phyloP scores from a whole-genome alignment of 2,797 vertebrate genomes.

The Gymnopithys bicolor region DNA sequence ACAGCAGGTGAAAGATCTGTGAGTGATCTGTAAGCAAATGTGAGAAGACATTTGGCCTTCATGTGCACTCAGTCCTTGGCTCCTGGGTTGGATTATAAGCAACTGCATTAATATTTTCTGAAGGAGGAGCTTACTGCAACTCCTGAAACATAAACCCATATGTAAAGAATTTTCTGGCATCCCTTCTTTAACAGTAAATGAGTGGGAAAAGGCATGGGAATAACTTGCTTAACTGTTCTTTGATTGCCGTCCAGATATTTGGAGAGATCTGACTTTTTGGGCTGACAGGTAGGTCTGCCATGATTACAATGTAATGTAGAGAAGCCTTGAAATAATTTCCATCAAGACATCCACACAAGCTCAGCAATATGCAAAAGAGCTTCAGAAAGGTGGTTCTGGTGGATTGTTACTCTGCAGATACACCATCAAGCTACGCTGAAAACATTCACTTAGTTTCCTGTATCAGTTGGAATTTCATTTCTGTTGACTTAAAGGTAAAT shows the following conservation, averaged over 20 bases:
- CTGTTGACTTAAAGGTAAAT: background rate
- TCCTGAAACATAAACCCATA: background rate
- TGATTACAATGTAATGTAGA: background rate
- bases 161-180: slow-evolving; percentile 18
- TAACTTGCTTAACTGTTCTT: slow-evolving; percentile 21
- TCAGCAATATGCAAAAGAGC: background rate
- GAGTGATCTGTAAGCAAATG: background rate
- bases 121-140: background rate
- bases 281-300: slow-evolving; percentile 22
- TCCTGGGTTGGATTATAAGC: background rate
- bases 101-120: background rate
- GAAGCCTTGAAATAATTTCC: background rate
- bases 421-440: background rate
- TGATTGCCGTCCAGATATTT: slow-evolving; percentile 39
- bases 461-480: background rate
- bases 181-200: background rate
- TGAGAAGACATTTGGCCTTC: background rate
- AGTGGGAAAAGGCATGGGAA: slow-evolving; percentile 45
- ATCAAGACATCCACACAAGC: background rate
- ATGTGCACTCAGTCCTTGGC: background rate
- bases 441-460: background rate
- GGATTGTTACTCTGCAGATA: background rate
- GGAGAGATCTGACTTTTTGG: slow-evolving; percentile 6
- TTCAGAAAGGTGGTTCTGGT: background rate
- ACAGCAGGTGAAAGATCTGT: background rate